Evolutionary conservation across 2,113 vertebrate species (phyloP).

Genomic region (Dromaius novaehollandiae): DNA sequence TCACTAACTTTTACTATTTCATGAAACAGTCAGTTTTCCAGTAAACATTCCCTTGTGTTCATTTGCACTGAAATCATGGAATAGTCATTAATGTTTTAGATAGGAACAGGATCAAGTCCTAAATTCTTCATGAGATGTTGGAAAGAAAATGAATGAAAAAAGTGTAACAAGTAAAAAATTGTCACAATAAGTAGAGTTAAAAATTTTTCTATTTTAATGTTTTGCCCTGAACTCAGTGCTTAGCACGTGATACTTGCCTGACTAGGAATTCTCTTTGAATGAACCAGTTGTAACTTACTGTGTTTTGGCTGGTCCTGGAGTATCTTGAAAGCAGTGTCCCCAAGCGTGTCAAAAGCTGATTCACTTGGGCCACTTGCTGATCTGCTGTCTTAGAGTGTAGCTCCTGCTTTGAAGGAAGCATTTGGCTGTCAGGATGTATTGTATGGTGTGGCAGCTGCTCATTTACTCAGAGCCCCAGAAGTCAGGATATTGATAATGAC

Average conservation of each 20-base stretch:
- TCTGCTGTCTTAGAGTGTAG: not conserved
- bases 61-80: not conserved
- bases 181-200: not conserved
- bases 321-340: not conserved
- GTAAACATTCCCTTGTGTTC: not conserved
- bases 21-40: not conserved
- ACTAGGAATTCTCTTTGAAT: not conserved
- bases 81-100: not conserved
- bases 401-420: not conserved
- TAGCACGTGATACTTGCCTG: not conserved
- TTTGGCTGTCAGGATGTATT: not conserved
- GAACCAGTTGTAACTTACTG: not conserved
- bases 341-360: not conserved
- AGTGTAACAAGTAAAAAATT: not conserved
- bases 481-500: not conserved
- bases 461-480: not conserved
- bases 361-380: not conserved
- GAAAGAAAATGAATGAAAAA: not conserved
- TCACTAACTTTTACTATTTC: not conserved
- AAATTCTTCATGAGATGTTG: not conserved
- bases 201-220: not conserved
- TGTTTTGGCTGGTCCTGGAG: fast-evolving
- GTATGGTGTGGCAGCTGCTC: not conserved
- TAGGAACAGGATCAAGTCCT: not conserved
- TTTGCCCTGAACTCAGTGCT: not conserved